phyloP scores from a whole-genome alignment of 2,888 invertebrate species.

The Autographa gamma region DNA sequence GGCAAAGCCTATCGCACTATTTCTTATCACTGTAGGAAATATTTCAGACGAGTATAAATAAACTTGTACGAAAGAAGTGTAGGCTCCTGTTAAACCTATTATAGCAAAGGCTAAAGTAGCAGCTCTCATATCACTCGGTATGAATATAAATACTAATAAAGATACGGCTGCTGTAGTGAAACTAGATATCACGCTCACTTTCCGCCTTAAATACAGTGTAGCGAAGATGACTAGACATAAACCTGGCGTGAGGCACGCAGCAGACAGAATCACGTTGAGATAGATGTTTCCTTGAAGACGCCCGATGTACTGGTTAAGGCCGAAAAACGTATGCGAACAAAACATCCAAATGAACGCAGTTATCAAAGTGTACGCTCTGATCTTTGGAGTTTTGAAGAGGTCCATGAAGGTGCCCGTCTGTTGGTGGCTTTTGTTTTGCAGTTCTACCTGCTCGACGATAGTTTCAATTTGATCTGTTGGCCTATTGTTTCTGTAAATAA shows the following conservation, averaged over 20 bases:
- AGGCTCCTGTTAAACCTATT: constrained; percentile 93
- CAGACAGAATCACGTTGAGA: constrained; percentile 93
- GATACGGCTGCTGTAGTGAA: constrained; percentile 74
- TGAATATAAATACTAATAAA: constrained; percentile 76
- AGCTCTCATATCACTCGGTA: constrained; percentile 67
- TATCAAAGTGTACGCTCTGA: constrained; percentile 91
- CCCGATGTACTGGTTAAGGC: constrained; percentile 94
- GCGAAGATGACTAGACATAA: constrained; percentile 73
- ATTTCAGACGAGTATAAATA: constrained; percentile 94
- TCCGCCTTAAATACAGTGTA: constrained; percentile 74
- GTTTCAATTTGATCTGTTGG: constrained; percentile 74
- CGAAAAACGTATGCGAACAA: constrained; percentile 94
- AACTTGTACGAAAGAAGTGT: constrained; percentile 90
- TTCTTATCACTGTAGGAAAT: constrained; percentile 94
- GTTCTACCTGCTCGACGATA: constrained; percentile 75
- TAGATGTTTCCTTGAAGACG: constrained; percentile 94
- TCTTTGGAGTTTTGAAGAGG: constrained; percentile 91
- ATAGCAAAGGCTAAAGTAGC: constrained; percentile 92
- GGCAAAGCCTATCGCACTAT: constrained; percentile 93
- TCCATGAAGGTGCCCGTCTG: constrained; percentile 81
- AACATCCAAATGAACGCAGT: constrained; percentile 93
- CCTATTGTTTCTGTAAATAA: constrained; percentile 78
- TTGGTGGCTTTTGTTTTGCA: constrained; percentile 60
- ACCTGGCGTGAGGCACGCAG: constrained; percentile 72
- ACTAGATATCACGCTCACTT: constrained; percentile 71